Conservation (phyloP, 2,888 invertebrate species). For the Ptychoptera albimana region DNA sequence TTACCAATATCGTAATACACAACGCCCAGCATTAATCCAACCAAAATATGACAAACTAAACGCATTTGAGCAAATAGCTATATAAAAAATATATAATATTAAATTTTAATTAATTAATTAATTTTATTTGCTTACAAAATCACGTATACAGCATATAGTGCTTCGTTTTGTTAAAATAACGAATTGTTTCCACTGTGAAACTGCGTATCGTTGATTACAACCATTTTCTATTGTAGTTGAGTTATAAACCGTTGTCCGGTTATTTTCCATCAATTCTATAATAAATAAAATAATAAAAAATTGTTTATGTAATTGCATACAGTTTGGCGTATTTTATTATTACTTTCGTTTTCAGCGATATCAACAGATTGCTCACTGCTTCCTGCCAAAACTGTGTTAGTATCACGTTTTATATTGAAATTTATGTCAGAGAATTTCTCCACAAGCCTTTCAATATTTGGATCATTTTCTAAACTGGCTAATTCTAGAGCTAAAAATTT, state of each 20-base stretch:
- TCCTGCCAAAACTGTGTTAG: no score
- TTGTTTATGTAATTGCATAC: no score
- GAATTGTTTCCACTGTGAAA: conserved; percentile 28
- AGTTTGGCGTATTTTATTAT: no score
- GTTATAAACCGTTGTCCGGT: no score
- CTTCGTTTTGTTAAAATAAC: conserved; percentile 34
- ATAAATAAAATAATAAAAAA: no score
- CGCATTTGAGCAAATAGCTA: conserved; percentile 38
- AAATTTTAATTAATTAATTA: neutral
- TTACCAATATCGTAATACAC: conserved; percentile 72
- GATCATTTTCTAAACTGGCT: conserved; percentile 37
- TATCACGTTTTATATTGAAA: no score
- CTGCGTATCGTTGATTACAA: conserved; percentile 11
- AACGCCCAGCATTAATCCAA: conserved; percentile 66
- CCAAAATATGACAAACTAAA: conserved; percentile 56
- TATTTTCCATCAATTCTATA: no score
- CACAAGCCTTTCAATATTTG: conserved; percentile 29
- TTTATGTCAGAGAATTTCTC: neutral
- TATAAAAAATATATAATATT: neutral
- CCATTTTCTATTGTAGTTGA: no score
- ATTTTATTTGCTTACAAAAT: conserved; percentile 24
- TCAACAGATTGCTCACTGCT: no score
- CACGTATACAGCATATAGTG: conserved; percentile 24
- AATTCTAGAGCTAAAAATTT: conserved; percentile 35
- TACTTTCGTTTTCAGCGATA: no score